A percentile compares a stretch with the other conserved stretches of the same genome.
Evolutionary conservation across 2,797 vertebrate species (phyloP).

Genomic region (Leptoclinus maculatus): DNA sequence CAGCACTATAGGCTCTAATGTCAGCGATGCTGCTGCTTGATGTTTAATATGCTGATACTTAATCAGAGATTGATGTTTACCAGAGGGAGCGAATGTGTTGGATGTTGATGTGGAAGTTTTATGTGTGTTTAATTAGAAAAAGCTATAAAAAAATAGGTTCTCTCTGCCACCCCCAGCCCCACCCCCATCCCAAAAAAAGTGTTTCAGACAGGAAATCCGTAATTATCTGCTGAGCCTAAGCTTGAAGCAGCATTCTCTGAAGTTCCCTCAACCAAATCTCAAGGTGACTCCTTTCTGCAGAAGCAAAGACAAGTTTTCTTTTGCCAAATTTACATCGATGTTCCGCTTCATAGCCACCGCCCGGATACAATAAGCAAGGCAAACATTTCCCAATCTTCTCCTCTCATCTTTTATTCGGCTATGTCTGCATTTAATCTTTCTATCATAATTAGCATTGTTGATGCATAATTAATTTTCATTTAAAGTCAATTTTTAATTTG

Average conservation of each 20-base stretch:
- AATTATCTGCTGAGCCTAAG: slow-evolving; percentile 72
- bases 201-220: slow-evolving; percentile 68
- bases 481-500: slow-evolving; percentile 78
- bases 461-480: slow-evolving; percentile 82
- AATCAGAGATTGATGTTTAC: slow-evolving; percentile 81
- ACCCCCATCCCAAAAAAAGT: slow-evolving; percentile 17
- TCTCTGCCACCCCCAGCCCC: background rate
- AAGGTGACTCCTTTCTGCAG: slow-evolving; percentile 73
- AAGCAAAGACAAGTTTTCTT: slow-evolving; percentile 59
- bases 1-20: slow-evolving; percentile 83
- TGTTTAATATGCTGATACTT: slow-evolving; percentile 77
- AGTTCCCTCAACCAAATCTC: slow-evolving; percentile 63
- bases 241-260: slow-evolving; percentile 69
- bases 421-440: slow-evolving; percentile 71
- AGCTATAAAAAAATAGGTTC: background rate
- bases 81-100: slow-evolving; percentile 75
- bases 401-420: slow-evolving; percentile 65
- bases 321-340: slow-evolving; percentile 70
- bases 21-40: slow-evolving; percentile 81
- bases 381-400: slow-evolving; percentile 61
- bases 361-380: slow-evolving; percentile 67
- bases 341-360: slow-evolving; percentile 72
- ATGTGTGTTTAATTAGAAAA: slow-evolving; percentile 66
- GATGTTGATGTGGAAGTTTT: slow-evolving; percentile 64
- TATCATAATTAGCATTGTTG: slow-evolving; percentile 79